phyloP scores from a whole-genome alignment of 2,888 invertebrate genomes.

The Parelbella ahira region DNA sequence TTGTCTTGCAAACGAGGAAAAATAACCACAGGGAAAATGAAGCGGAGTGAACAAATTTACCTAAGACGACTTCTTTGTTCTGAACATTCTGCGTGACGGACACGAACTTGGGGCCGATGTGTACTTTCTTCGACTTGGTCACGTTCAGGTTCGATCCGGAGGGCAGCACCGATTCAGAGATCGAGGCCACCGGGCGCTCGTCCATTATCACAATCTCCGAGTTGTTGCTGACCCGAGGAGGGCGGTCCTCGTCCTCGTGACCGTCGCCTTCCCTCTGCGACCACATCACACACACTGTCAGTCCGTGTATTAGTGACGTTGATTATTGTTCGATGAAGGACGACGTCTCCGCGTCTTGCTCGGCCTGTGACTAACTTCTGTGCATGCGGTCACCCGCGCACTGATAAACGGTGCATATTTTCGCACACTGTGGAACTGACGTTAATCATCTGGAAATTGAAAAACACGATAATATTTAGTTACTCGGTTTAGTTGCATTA shows the following conservation, averaged over 20 bases:
- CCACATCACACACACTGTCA: conserved; percentile 43
- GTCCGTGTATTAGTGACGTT: conserved; percentile 37
- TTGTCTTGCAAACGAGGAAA: not conserved
- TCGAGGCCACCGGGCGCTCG: conserved; percentile 32
- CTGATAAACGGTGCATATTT: conserved; percentile 10
- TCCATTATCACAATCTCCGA: conserved; percentile 51
- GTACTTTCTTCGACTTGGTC: conserved; percentile 53
- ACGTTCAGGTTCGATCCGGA: conserved; percentile 51
- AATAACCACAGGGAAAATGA: conserved; percentile 3
- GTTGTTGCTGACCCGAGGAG: conserved; percentile 33
- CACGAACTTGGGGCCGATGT: conserved; percentile 63
- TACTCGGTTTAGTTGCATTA: too few species aligned
- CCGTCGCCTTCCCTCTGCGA: conserved; percentile 27
- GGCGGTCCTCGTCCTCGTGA: conserved; percentile 26
- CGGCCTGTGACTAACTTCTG: conserved; percentile 45
- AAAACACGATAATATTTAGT: too few species aligned
- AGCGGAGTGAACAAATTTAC: conserved; percentile 42
- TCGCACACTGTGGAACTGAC: too few species aligned
- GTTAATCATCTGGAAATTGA: too few species aligned
- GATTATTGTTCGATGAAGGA: conserved; percentile 32
- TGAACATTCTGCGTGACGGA: conserved; percentile 63
- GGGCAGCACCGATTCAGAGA: conserved; percentile 39
- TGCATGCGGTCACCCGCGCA: not conserved
- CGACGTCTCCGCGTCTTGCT: conserved; percentile 41
- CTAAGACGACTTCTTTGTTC: conserved; percentile 64